Base-by-base conservation (phyloP, 2,888 invertebrate species). In the Noctua comes region DNA sequence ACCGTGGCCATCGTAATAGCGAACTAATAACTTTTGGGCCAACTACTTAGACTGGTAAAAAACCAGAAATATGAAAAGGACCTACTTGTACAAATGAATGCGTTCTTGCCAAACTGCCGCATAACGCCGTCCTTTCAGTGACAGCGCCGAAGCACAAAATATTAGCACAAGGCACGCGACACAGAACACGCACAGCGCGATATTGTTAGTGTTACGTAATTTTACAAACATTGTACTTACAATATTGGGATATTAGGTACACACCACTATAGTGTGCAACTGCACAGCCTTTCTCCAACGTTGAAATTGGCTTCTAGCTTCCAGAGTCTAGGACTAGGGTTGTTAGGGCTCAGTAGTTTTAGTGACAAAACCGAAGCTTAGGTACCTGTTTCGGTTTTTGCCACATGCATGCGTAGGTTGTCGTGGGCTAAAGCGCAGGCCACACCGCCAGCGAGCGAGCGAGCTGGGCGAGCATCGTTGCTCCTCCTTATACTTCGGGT, bases 141-240 rank as follows among this genome's bases (percentile, higher is more conserved):
- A 84, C 84, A 84, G 73, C 43, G 2, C 65, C 85, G 84, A 87
- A 84, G 64, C 70, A 84, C 59, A 80, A 85, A 85, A 76, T 85
- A 85, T 85, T 87, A 74, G 62, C 80, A 16, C n/a, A 59, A 43
- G 65, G 1, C 84, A 85, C 87, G 84, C 84, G 85, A 87, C 76
- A 64, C 2, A 8, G 13, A 64, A 69, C 84, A 85, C 84, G 84
- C 84, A 84, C 75, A 65, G 24, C 24, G 59, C 46, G 21, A 1
- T 24, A 36, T 66, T 70, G 36, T 59, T 66, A 36, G 2, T 11
- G 18, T 83, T 86, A 83, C 69, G 77, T 83, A 83, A 86, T 40
- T 76, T 71, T 43, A 36, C 51, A 51, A 85, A 73, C 36, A 68
- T 31, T 68, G n/a, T 69, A 73, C 24, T 24, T 77, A 40, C 3